Percentiles rank a stretch among this genome's conserved stretches.
Conservation (phyloP, 2,888 invertebrate genomes). For the Pogonocherus hispidulus region DNA sequence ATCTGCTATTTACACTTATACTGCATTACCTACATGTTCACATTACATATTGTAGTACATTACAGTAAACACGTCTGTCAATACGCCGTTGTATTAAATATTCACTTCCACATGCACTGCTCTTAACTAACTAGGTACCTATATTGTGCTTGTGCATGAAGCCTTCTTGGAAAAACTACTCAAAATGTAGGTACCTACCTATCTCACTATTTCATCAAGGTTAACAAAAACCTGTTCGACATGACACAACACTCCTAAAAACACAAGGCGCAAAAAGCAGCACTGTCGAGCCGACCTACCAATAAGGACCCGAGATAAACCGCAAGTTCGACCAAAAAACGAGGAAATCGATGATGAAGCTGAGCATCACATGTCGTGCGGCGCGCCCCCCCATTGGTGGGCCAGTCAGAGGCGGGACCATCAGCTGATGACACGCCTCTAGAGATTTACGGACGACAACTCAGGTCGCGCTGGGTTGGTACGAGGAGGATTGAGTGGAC, state of each 20-base stretch:
- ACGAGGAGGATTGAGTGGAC: conserved; percentile 27
- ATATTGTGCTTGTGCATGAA: too few species aligned
- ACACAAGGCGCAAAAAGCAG: conserved; percentile 6
- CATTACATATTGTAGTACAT: too few species aligned
- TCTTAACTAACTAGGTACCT: too few species aligned
- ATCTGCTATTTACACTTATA: too few species aligned
- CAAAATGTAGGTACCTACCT: too few species aligned
- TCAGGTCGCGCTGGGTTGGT: conserved; percentile 22
- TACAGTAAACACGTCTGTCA: too few species aligned
- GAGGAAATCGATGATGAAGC: conserved; percentile 48
- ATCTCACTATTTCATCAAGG: too few species aligned
- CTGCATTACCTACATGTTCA: too few species aligned
- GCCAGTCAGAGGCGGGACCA: conserved; percentile 19
- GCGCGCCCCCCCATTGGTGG: conserved; percentile 35
- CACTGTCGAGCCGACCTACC: conserved; percentile 23
- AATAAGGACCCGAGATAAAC: conserved; percentile 38
- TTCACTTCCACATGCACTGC: too few species aligned
- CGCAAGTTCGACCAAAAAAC: conserved; percentile 38
- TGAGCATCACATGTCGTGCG: conserved; percentile 33
- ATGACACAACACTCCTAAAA: conserved; percentile 8
- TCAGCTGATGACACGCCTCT: conserved; percentile 42
- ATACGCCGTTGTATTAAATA: too few species aligned
- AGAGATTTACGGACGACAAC: conserved; percentile 36
- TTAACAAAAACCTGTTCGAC: conserved; percentile 21
- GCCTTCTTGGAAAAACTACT: too few species aligned